These are phyloP conservation scores for Nephrotoma guestfalica DNA, from an alignment of 2,888 invertebrate species.

Conservation along the genomic window DNA sequence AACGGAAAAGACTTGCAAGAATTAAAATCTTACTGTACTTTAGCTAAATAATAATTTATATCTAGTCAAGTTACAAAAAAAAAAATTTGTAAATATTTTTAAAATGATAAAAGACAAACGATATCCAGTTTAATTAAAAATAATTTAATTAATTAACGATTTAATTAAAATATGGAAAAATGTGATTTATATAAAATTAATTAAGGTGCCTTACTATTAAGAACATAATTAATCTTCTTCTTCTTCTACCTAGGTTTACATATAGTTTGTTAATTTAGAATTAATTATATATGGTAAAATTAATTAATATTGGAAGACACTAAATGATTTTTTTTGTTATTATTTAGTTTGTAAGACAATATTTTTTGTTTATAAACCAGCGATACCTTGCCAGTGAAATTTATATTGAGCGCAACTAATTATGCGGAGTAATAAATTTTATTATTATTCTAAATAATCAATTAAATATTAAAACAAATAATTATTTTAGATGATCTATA, in stretches of 20 bases:
- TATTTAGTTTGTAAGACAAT: background rate
- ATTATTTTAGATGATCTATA: background rate
- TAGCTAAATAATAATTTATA: background rate
- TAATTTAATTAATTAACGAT: background rate
- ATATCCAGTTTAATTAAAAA: background rate
- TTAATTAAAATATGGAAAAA: background rate
- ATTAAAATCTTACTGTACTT: background rate
- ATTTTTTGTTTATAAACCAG: background rate
- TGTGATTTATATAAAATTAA: background rate
- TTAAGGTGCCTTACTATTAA: background rate
- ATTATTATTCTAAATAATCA: background rate
- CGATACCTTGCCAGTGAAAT: constrained; percentile 3
- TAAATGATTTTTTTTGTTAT: background rate
- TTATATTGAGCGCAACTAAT: background rate
- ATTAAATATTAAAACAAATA: background rate
- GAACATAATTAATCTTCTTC: background rate
- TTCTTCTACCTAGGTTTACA: background rate
- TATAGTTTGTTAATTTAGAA: background rate
- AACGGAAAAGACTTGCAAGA: background rate
- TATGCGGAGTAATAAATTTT: background rate
- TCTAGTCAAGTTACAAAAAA: constrained; percentile 1
- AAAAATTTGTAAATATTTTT: background rate
- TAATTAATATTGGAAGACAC: background rate
- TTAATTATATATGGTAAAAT: background rate
- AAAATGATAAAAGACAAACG: background rate